Evolutionary conservation across 2,113 vertebrate species (phyloP).

Genomic region (Sprattus sprattus): DNA sequence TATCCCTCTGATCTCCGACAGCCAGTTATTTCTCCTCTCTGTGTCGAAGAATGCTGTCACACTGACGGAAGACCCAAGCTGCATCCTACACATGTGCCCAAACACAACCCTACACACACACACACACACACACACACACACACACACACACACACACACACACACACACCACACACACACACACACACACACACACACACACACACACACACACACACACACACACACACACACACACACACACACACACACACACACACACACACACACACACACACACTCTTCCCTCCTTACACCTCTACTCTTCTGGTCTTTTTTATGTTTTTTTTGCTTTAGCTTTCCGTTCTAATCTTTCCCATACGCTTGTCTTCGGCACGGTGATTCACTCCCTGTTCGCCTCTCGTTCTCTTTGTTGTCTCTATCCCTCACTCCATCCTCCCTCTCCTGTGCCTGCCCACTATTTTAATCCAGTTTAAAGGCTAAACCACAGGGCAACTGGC

Average conservation of each 20-base stretch:
- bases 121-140: slow-evolving; percentile 1
- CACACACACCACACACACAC: not conserved
- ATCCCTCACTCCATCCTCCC: too few species aligned
- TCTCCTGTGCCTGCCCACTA: slow-evolving; percentile 22
- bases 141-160: not conserved
- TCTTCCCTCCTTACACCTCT: not conserved
- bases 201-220: too few species aligned
- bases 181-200: too few species aligned
- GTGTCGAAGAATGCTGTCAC: slow-evolving; percentile 55
- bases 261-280: too few species aligned
- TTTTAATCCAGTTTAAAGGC: slow-evolving; percentile 47
- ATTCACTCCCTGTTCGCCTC: not conserved
- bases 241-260: too few species aligned
- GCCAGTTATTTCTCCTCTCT: slow-evolving; percentile 46
- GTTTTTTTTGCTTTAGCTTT: slow-evolving; percentile 26
- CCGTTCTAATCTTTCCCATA: slow-evolving; percentile 21
- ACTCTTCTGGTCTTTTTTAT: slow-evolving; percentile 24
- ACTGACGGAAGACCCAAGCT: slow-evolving; percentile 47
- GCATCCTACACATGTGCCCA: slow-evolving; percentile 44
- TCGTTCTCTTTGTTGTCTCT: not conserved
- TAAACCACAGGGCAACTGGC: slow-evolving; percentile 33
- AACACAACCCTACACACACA: not conserved
- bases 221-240: too few species aligned
- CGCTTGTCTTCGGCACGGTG: not conserved
- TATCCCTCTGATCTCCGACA: slow-evolving; percentile 59